Conservation (phyloP, 2,888 invertebrate genomes). For the Xylota sylvarum region DNA sequence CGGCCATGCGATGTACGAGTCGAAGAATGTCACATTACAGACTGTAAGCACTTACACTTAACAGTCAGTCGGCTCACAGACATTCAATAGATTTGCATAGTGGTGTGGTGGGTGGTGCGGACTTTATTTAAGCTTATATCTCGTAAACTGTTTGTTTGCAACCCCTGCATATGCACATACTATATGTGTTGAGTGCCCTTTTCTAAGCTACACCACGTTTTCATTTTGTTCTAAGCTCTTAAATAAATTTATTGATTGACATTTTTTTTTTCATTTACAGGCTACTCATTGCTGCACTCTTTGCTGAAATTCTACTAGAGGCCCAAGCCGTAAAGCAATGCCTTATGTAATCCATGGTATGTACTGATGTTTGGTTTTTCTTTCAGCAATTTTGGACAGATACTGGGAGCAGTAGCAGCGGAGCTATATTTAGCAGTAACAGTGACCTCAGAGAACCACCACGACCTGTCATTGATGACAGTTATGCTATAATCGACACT, state of each 20-base stretch:
- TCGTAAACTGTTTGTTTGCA: too few species aligned
- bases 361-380: not conserved
- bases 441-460: conserved; percentile 80
- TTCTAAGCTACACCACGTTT: too few species aligned
- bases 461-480: conserved; percentile 81
- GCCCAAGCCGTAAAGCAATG: conserved; percentile 81
- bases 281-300: conserved; percentile 83
- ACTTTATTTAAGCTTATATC: too few species aligned
- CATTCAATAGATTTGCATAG: too few species aligned
- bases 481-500: conserved; percentile 83
- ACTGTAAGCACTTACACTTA: too few species aligned
- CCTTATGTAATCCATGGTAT: not conserved
- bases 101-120: too few species aligned
- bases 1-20: too few species aligned
- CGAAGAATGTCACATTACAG: too few species aligned
- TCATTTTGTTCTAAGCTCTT: too few species aligned
- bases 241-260: not conserved
- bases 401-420: conserved; percentile 79
- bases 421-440: conserved; percentile 81
- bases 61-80: too few species aligned
- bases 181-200: too few species aligned
- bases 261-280: conserved; percentile 78
- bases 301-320: conserved; percentile 81
- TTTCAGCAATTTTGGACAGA: conserved; percentile 85
- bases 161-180: too few species aligned